Evolutionary conservation across 2,888 invertebrate genomes (phyloP).

Genomic region (Gastracanthus pulcherrimus): DNA sequence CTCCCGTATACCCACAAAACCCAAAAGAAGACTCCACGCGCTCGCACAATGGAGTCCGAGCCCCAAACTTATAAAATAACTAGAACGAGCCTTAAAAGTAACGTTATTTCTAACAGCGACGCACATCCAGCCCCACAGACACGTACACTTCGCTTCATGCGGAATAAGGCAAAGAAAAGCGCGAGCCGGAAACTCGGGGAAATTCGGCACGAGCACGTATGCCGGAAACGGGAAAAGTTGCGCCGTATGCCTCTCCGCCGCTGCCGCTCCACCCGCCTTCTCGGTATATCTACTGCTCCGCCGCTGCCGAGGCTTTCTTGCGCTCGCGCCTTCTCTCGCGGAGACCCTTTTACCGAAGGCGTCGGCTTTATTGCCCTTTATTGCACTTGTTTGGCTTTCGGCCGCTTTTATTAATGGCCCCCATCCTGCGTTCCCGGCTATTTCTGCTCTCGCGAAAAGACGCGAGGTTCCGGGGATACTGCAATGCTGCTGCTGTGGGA

Average conservation of each 20-base stretch:
- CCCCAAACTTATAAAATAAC: slow-evolving; percentile 10
- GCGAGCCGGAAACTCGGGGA: background rate
- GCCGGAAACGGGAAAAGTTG: slow-evolving; percentile 64
- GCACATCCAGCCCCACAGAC: background rate
- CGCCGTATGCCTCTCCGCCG: slow-evolving; percentile 40
- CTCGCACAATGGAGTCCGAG: background rate
- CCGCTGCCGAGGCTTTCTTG: background rate
- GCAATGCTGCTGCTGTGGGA: too few relatives aligned
- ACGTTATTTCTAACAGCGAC: slow-evolving; percentile 30
- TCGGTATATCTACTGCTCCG: slow-evolving; percentile 29
- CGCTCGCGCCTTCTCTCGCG: background rate
- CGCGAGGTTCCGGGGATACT: too few relatives aligned
- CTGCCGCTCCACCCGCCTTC: slow-evolving; percentile 17
- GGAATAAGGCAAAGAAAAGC: background rate
- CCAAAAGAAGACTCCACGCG: too few relatives aligned
- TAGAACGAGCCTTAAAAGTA: slow-evolving; percentile 26
- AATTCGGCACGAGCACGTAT: slow-evolving; percentile 54
- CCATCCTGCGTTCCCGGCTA: background rate
- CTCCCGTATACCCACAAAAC: too few relatives aligned
- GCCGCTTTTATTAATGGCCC: slow-evolving; percentile 49
- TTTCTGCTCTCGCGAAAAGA: background rate
- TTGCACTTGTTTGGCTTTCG: slow-evolving; percentile 54
- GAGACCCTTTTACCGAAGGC: slow-evolving; percentile 41
- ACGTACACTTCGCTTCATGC: background rate
- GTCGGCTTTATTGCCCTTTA: slow-evolving; percentile 53